Evolutionary conservation across 2,797 vertebrate genomes (phyloP).

Genomic region (Rhodeus uyekii): DNA sequence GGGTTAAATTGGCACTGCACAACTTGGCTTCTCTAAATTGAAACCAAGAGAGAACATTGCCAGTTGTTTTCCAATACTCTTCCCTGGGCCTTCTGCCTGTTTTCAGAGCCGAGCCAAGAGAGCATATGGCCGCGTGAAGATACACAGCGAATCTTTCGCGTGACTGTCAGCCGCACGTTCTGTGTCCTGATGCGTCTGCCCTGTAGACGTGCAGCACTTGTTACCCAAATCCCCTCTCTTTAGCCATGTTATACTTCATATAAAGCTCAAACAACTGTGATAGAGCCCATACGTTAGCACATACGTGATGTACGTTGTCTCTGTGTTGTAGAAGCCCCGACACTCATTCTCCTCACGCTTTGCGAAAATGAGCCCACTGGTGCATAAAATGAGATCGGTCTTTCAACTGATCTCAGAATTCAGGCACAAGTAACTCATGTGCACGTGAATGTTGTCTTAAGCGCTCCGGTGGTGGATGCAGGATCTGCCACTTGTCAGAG

Average conservation of each 20-base stretch:
- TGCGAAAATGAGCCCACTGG: conserved; percentile 35
- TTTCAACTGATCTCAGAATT: conserved; percentile 45
- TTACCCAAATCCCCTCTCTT: conserved; percentile 24
- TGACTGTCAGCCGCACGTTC: conserved; percentile 15
- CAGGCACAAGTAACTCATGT: conserved; percentile 33
- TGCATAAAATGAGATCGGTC: conserved; percentile 56
- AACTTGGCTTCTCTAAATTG: conserved; percentile 42
- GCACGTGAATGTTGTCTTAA: conserved; percentile 46
- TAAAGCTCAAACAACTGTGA: conserved; percentile 38
- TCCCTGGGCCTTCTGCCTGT: conserved; percentile 38
- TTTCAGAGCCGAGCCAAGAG: conserved; percentile 36
- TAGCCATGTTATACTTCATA: conserved; percentile 34
- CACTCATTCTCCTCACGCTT: conserved; percentile 49
- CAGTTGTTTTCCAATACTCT: conserved; percentile 42
- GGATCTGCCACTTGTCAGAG: conserved; percentile 66
- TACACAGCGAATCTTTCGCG: conserved; percentile 28
- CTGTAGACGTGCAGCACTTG: not conserved
- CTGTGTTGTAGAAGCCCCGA: conserved; percentile 16
- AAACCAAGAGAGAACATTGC: conserved; percentile 40
- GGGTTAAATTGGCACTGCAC: conserved; percentile 35
- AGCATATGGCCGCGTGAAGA: conserved; percentile 44
- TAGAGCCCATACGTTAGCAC: conserved; percentile 53
- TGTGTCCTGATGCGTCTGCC: conserved; percentile 31
- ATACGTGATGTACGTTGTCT: conserved; percentile 31
- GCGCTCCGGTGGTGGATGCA: not conserved